Evolutionary conservation across 1,140 invertebrate genomes (phyloP).

Genomic region (Lordiphosa stackelbergi): DNA sequence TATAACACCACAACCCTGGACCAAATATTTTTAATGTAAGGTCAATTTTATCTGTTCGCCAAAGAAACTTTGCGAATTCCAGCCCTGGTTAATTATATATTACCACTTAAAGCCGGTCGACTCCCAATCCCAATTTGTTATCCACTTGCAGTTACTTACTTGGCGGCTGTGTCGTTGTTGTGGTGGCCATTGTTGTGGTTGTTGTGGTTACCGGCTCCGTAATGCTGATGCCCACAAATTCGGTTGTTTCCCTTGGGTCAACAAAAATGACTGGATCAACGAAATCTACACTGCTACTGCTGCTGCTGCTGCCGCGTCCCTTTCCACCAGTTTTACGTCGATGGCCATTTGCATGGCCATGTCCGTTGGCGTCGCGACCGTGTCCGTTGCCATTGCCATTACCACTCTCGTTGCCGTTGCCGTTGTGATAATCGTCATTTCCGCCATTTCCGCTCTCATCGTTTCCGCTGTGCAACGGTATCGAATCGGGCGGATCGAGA

Average conservation of each 20-base stretch:
- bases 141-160: conserved; percentile 79
- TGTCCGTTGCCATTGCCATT: conserved; percentile 57
- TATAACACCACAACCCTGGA: too few species aligned
- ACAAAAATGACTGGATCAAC: conserved; percentile 74
- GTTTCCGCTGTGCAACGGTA: conserved; percentile 75
- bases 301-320: conserved; percentile 77
- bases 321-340: conserved; percentile 69
- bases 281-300: conserved; percentile 77
- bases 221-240: conserved; percentile 79
- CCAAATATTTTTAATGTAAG: too few species aligned
- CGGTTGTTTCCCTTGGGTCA: conserved; percentile 78
- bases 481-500: conserved; percentile 76
- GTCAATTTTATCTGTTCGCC: too few species aligned
- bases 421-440: conserved; percentile 78
- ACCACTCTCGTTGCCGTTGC: conserved; percentile 78
- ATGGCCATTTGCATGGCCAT: conserved; percentile 78
- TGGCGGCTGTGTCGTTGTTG: conserved; percentile 84
- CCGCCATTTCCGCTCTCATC: conserved; percentile 75
- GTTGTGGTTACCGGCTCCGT: conserved; percentile 78
- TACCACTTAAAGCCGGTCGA: not conserved
- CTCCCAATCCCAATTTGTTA: conserved; percentile 22
- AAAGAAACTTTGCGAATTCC: too few species aligned
- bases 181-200: conserved; percentile 79
- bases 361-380: conserved; percentile 22
- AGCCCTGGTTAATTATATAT: too few species aligned